Conservation (phyloP, 2,113 vertebrate genomes). For the Sialia sialis region DNA sequence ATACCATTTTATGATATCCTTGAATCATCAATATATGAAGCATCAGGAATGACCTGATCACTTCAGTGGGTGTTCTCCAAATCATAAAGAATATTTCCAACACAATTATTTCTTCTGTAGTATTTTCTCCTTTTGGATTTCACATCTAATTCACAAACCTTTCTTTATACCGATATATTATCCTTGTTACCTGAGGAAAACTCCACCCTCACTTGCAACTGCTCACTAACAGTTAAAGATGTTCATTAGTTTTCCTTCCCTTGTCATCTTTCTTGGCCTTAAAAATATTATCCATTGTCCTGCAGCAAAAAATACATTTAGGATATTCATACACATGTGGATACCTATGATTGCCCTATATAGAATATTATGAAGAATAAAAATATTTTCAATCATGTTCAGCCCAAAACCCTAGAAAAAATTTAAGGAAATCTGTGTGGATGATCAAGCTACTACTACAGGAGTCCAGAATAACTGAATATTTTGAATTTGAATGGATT, state of each 20-base stretch:
- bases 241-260: background rate
- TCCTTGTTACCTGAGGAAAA: background rate
- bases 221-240: background rate
- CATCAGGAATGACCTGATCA: background rate
- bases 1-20: background rate
- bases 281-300: background rate
- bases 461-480: background rate
- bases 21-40: background rate
- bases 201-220: background rate
- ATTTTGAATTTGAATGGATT: background rate
- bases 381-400: background rate
- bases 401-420: background rate
- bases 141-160: background rate
- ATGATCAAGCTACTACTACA: background rate
- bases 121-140: background rate
- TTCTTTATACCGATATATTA: background rate
- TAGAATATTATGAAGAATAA: background rate
- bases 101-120: background rate
- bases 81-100: background rate
- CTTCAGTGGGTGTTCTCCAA: background rate
- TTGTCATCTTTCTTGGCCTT: background rate
- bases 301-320: background rate
- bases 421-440: background rate
- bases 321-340: background rate
- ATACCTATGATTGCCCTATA: background rate